A percentile compares a stretch with the other conserved stretches of the same genome.
These are phyloP conservation scores for Microplitis manilae DNA, from an alignment of 2,888 invertebrate species.

Conservation along the genomic window DNA sequence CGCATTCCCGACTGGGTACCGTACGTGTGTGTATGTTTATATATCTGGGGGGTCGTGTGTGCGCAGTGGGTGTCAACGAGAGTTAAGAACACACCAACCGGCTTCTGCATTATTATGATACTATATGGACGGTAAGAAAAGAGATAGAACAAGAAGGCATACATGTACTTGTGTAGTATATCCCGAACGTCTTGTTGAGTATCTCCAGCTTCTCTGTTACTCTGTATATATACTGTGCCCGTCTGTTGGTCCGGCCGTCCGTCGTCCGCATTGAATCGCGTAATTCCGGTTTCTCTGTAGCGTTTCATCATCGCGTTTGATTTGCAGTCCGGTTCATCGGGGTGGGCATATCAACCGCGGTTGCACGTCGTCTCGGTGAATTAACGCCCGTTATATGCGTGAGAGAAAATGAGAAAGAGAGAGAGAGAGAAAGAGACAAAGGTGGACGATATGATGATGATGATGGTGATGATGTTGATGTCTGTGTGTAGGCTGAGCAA, in stretches of 20 bases:
- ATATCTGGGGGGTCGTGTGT: conserved; percentile 34
- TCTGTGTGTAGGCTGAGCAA: conserved; percentile 12
- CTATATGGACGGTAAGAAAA: background rate
- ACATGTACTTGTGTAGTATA: background rate
- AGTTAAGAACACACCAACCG: background rate
- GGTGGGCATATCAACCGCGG: conserved; percentile 53
- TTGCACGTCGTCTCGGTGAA: conserved; percentile 52
- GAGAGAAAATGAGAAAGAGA: background rate
- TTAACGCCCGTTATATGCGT: conserved; percentile 50
- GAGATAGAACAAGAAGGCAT: background rate
- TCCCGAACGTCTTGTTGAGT: background rate
- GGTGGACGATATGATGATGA: background rate
- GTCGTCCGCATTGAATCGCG: conserved; percentile 40
- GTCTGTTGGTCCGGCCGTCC: too few relatives aligned
- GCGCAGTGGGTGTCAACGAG: conserved; percentile 35
- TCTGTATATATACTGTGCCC: background rate
- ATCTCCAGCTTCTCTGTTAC: background rate
- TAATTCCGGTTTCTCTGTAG: conserved; percentile 53
- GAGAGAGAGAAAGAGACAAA: background rate
- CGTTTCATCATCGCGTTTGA: conserved; percentile 53
- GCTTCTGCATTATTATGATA: too few relatives aligned
- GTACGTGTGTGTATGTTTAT: too few relatives aligned
- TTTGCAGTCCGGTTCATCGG: conserved; percentile 54
- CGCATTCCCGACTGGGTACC: background rate
- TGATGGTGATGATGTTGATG: background rate